These are phyloP conservation scores for Polyommatus icarus DNA, from an alignment of 2,888 invertebrate genomes.

Conservation along the genomic window DNA sequence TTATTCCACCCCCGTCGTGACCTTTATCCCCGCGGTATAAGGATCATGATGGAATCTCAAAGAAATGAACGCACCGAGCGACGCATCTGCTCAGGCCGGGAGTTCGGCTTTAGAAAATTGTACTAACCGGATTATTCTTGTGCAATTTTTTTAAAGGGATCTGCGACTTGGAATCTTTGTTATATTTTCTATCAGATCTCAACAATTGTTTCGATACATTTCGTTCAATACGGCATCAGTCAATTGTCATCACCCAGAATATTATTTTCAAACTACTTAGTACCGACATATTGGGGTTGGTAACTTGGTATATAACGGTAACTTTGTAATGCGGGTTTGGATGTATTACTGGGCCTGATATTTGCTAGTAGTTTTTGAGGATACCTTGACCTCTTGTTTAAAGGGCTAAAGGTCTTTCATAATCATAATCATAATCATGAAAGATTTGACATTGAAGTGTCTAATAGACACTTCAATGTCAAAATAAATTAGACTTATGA, in stretches of 20 bases:
- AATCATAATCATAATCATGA: too few species aligned
- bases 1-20: conserved; percentile 49
- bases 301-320: too few species aligned
- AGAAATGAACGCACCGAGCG: not conserved
- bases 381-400: not conserved
- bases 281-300: too few species aligned
- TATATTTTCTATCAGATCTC: not conserved
- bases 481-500: not conserved
- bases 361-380: not conserved
- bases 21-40: conserved; percentile 36
- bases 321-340: too few species aligned
- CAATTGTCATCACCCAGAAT: too few species aligned
- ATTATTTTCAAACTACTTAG: too few species aligned
- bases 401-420: too few species aligned
- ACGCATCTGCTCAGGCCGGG: conserved; percentile 32
- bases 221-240: too few species aligned
- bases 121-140: not conserved
- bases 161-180: not conserved
- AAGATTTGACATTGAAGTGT: too few species aligned
- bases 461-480: not conserved
- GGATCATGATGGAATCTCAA: not conserved
- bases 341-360: too few species aligned
- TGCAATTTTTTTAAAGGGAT: not conserved
- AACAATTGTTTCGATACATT: not conserved
- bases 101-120: not conserved